Conservation (phyloP, 2,888 invertebrate genomes). For the Sesamia inferens region DNA sequence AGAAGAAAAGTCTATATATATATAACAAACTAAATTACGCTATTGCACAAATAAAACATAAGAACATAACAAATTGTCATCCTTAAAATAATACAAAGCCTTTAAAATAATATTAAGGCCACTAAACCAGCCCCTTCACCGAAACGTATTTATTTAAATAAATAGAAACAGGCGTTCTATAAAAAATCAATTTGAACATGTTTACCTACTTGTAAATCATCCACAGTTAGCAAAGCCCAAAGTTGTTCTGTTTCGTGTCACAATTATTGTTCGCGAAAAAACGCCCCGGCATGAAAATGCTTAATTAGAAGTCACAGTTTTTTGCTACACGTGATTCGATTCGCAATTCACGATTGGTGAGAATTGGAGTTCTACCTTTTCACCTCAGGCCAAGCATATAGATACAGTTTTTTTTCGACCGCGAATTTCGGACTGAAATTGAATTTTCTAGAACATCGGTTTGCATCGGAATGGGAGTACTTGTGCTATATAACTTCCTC, state of each 20-base stretch:
- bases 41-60: not conserved
- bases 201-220: slow-evolving; percentile 34
- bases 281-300: not conserved
- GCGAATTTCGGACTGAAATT: not conserved
- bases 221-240: slow-evolving; percentile 17
- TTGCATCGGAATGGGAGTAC: not conserved
- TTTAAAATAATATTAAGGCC: not conserved
- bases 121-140: not conserved
- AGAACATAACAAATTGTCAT: not conserved
- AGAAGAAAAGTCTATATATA: not conserved
- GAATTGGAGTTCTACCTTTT: not conserved
- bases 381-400: not conserved
- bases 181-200: slow-evolving; percentile 44
- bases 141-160: not conserved
- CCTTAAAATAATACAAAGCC: not conserved
- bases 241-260: slow-evolving; percentile 6
- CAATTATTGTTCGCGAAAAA: slow-evolving; percentile 1
- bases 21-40: too few relatives aligned
- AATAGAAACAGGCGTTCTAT: slow-evolving; percentile 10
- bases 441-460: not conserved
- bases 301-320: slow-evolving; percentile 1
- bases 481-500: not conserved
- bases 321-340: not conserved
- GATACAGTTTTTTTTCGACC: not conserved
- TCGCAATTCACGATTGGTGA: too few relatives aligned